Base-by-base conservation (phyloP, 2,888 invertebrate species). In the Andrena camellia region DNA sequence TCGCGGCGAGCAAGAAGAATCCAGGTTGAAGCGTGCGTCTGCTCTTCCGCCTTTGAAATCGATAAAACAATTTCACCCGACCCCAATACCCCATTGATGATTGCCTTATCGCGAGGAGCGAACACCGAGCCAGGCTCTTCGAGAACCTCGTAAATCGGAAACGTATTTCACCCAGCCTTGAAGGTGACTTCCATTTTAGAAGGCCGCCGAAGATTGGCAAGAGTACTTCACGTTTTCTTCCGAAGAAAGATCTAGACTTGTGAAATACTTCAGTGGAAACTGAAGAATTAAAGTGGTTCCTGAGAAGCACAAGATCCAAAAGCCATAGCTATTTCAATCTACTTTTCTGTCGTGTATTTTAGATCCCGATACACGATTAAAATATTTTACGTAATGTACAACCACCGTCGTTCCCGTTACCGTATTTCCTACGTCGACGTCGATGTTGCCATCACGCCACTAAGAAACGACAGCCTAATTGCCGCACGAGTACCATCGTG, bases 381-480 rank as follows among this genome's bases (percentile, higher is more conserved):
- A 35, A 79, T 74, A 78, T 80, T 73, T 63, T 62, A 54, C 68
- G 69, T 62, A 81, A 74, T 62, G 74, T 64, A 60, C 26, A 66
- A 35, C 42, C 81, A 64, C 23, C 68, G 54, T 81, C 66, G 52
- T 48, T 78, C 54, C 59, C 67, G 57, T 35, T 29, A 67, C 62
- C 74, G 60, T 82, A 73, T 78, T 78, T 71, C 57, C 75, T 29
- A 62, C 66, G 33, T 82, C 69, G 68, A 52, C 67, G 74, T 60
- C 17, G 42, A 54, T 64, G 67, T 75, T 75, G 10, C 63, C 68
- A 67, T 76, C 67, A 70, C 59, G 79, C 69, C 35, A 62, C 79
- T 60, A 89, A 90, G 88, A 90, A 90, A 84, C 86, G 81, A 83
- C 72, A 54, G 75, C 87, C 88, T 89, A 92, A 92, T 92, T 92